Evolutionary conservation across 2,113 vertebrate species (phyloP).

Genomic region (human): DNA sequence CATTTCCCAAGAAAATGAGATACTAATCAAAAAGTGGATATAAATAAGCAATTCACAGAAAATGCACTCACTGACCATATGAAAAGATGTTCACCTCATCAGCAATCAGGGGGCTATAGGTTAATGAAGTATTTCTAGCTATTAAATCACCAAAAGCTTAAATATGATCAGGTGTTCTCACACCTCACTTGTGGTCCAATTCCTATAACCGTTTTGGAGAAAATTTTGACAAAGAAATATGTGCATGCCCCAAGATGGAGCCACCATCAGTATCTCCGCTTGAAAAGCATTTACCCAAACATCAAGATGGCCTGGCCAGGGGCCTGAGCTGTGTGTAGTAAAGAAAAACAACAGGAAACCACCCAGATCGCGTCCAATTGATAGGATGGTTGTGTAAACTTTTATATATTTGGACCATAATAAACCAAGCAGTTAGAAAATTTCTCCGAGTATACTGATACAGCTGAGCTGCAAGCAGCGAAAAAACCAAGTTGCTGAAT

Average conservation of each 20-base stretch:
- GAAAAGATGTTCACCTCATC: not conserved
- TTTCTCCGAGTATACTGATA: no score
- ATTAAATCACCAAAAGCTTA: not conserved
- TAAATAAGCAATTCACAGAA: not conserved
- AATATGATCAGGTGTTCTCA: not conserved
- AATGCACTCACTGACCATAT: not conserved
- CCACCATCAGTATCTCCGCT: not conserved
- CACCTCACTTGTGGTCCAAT: not conserved
- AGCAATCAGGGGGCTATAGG: not conserved
- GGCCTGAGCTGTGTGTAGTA: rapidly evolving
- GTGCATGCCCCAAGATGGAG: rapidly evolving
- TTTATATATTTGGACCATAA: not conserved
- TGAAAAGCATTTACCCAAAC: not conserved
- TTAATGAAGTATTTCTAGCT: not conserved
- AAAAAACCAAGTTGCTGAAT: no score
- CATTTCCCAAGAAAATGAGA: not conserved
- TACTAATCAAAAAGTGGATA: not conserved
- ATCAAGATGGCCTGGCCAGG: not conserved
- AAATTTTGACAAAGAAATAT: not conserved
- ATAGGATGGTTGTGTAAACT: no score
- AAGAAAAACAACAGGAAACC: not conserved
- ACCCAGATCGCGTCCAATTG: not conserved
- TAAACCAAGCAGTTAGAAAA: no score
- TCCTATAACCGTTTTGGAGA: not conserved
- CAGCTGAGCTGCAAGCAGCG: not conserved